phyloP scores from a whole-genome alignment of 2,888 invertebrate genomes.

The Heliconius sara region DNA sequence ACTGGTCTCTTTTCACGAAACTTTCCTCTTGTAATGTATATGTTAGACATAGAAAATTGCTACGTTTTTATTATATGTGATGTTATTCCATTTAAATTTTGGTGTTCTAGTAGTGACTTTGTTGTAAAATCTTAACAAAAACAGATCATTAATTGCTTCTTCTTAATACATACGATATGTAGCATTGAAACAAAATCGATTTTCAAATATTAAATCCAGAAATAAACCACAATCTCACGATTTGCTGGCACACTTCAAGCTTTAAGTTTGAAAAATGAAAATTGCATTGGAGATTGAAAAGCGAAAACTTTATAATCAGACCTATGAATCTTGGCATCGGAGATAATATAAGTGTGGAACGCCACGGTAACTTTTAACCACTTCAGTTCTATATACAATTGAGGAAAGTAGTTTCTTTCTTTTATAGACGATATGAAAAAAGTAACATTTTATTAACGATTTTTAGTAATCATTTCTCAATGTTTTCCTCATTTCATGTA shows the following conservation, averaged over 20 bases:
- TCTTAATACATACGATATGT: too few species aligned
- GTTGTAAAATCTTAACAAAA: too few species aligned
- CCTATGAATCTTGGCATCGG: constrained; percentile 23
- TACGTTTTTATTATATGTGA: too few species aligned
- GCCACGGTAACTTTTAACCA: constrained; percentile 1
- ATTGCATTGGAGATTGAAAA: constrained; percentile 25
- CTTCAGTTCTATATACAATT: background rate
- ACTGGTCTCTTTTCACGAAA: too few species aligned
- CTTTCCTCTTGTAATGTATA: too few species aligned
- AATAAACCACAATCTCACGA: background rate
- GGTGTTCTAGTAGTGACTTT: too few species aligned
- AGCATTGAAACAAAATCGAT: background rate
- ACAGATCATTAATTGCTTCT: too few species aligned
- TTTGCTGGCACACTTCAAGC: constrained; percentile 23
- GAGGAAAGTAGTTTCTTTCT: background rate
- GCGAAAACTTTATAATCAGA: constrained; percentile 24
- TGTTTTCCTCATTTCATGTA: too few species aligned
- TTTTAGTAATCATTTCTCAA: too few species aligned
- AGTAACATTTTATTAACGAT: too few species aligned
- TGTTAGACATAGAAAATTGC: too few species aligned
- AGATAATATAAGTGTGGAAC: constrained; percentile 10
- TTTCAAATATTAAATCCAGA: constrained; percentile 9
- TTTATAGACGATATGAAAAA: background rate
- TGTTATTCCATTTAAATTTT: too few species aligned
- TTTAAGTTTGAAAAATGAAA: constrained; percentile 26